These are phyloP conservation scores for Zygogramma bicolorata DNA, from an alignment of 2,888 invertebrate genomes.

Conservation along the genomic window DNA sequence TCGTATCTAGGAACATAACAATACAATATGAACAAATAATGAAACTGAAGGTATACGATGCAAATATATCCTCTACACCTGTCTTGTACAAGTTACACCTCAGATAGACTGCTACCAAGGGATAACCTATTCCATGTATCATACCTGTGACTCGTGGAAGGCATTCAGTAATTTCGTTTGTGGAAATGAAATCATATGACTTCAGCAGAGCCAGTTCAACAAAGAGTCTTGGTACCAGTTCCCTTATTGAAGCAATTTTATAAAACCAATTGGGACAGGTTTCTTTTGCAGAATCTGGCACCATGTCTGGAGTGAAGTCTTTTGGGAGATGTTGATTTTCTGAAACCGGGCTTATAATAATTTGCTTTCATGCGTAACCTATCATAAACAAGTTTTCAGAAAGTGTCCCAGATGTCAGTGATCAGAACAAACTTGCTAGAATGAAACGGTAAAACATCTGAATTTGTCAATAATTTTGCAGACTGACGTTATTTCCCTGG, in stretches of 20 bases:
- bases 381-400: conserved; percentile 90
- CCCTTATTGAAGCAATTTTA: conserved; percentile 97
- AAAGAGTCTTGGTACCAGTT: conserved; percentile 92
- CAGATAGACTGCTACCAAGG: conserved; percentile 90
- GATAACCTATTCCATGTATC: conserved; percentile 95
- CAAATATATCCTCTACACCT: no score
- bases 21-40: no score
- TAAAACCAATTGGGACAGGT: conserved; percentile 99
- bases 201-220: conserved; percentile 94
- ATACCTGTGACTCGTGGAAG: conserved; percentile 83
- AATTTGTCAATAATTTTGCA: conserved; percentile 91
- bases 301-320: conserved; percentile 82
- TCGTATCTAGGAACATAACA: no score
- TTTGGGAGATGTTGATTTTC: conserved; percentile 69
- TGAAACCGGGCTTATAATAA: conserved; percentile 70
- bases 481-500: no score
- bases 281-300: conserved; percentile 90
- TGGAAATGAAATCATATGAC: conserved; percentile 87
- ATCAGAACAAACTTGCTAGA: conserved; percentile 98
- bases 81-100: conserved; percentile 91
- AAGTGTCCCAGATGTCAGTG: conserved; percentile 95
- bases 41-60: no score
- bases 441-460: conserved; percentile 93
- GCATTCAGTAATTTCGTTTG: conserved; percentile 81
- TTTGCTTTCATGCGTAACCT: conserved; percentile 83